phyloP scores from a whole-genome alignment of 1,140 invertebrate genomes.

The Geopemphigus sp. region DNA sequence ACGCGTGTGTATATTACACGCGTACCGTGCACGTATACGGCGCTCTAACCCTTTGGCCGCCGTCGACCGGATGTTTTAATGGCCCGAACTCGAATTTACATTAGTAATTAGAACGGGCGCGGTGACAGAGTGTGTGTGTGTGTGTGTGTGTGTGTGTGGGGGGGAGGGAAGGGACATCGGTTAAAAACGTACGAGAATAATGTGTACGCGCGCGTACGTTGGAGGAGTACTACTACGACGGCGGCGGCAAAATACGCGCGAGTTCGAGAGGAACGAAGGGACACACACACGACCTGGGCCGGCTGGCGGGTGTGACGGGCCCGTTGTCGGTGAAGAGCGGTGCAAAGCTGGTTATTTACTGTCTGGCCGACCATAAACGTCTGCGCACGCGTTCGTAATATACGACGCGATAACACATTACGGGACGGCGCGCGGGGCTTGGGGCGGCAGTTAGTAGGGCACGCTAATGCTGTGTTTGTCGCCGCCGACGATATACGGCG shows the following conservation, averaged over 20 bases:
- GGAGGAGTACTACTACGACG: too few species aligned
- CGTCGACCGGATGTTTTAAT: conserved; percentile 42
- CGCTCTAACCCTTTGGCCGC: conserved; percentile 14
- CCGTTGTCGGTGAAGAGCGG: too few species aligned
- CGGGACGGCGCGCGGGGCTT: neutral
- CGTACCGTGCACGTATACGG: too few species aligned
- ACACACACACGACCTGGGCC: too few species aligned
- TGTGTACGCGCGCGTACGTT: too few species aligned
- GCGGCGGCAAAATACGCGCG: neutral
- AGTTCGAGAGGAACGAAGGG: neutral
- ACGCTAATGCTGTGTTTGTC: conserved; percentile 47
- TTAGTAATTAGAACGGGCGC: conserved; percentile 29
- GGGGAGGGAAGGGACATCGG: too few species aligned
- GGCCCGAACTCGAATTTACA: conserved; percentile 44
- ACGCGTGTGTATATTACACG: neutral
- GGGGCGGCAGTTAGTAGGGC: conserved; percentile 33
- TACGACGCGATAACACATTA: conserved; percentile 48
- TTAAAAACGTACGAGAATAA: too few species aligned
- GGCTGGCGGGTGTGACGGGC: too few species aligned
- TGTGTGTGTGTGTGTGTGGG: neutral
- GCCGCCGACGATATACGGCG: conserved; percentile 28
- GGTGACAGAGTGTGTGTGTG: neutral
- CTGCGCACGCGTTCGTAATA: conserved; percentile 43
- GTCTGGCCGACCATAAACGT: conserved; percentile 49
- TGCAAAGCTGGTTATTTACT: conserved; percentile 46